A percentile compares a stretch with the other conserved stretches of the same genome.
Evolutionary conservation across 2,113 vertebrate species (phyloP).

Genomic region (Fregetta grallaria): DNA sequence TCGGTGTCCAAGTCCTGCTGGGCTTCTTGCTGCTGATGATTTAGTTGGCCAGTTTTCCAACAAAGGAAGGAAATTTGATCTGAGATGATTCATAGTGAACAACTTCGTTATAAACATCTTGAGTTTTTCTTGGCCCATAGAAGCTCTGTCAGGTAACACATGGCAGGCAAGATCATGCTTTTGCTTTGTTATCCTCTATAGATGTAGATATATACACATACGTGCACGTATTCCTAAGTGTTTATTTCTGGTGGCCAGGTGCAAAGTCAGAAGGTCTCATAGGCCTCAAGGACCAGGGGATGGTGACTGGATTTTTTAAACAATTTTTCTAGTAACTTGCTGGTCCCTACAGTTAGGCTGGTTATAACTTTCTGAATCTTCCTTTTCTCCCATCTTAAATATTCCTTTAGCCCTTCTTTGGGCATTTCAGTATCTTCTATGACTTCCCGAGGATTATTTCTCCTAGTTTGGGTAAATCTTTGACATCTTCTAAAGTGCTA

Average conservation of each 20-base stretch:
- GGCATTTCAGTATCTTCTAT: not conserved
- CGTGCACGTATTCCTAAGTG: not conserved
- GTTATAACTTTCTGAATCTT: not conserved
- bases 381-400: not conserved
- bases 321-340: not conserved
- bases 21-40: not conserved
- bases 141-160: not conserved
- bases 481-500: not conserved
- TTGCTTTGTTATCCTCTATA: not conserved
- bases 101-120: not conserved
- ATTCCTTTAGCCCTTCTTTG: not conserved
- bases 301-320: not conserved
- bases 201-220: not conserved
- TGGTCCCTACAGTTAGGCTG: not conserved
- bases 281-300: not conserved
- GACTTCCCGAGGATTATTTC: not conserved
- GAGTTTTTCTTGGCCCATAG: not conserved
- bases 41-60: not conserved
- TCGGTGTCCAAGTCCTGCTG: not conserved
- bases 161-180: not conserved
- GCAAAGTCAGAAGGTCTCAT: not conserved
- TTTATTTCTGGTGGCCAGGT: not conserved
- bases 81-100: not conserved
- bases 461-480: not conserved
- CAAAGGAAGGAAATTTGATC: not conserved